Conservation (phyloP, 2,113 vertebrate genomes). For the Calidris pygmaea region DNA sequence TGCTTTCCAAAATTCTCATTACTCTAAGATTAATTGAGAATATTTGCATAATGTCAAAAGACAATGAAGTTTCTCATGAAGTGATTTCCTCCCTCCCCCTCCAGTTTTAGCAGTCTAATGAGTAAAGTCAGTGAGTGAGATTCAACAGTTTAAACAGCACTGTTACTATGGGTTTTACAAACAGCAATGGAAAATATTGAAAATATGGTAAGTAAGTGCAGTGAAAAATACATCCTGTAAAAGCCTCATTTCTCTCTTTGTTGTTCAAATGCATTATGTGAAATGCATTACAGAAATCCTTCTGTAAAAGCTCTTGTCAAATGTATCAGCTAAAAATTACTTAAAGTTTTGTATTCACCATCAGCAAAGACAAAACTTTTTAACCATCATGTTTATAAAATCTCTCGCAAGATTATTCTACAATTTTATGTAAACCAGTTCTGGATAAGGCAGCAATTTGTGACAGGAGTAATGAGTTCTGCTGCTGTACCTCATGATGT, state of each 20-base stretch:
- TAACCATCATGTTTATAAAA: neutral
- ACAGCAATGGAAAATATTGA: neutral
- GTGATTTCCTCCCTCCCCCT: neutral
- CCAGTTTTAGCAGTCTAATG: neutral
- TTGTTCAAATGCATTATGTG: neutral
- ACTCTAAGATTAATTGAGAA: conserved; percentile 21
- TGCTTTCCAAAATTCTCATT: conserved; percentile 33
- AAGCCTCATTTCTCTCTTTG: neutral
- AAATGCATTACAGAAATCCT: too few species aligned
- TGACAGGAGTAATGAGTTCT: neutral
- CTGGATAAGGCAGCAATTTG: neutral
- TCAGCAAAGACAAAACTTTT: neutral
- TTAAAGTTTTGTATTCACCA: neutral
- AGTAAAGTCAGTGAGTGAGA: neutral
- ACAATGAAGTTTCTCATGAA: neutral
- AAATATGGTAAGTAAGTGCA: neutral
- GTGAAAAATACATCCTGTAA: neutral
- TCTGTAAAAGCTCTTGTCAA: neutral
- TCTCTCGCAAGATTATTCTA: neutral
- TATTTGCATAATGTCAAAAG: conserved; percentile 20
- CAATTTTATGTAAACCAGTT: neutral
- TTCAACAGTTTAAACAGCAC: neutral
- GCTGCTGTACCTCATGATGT: neutral
- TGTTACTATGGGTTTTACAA: neutral
- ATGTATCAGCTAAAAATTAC: neutral